Conservation (phyloP, 2,113 vertebrate genomes). For the Corydoras sp. region DNA sequence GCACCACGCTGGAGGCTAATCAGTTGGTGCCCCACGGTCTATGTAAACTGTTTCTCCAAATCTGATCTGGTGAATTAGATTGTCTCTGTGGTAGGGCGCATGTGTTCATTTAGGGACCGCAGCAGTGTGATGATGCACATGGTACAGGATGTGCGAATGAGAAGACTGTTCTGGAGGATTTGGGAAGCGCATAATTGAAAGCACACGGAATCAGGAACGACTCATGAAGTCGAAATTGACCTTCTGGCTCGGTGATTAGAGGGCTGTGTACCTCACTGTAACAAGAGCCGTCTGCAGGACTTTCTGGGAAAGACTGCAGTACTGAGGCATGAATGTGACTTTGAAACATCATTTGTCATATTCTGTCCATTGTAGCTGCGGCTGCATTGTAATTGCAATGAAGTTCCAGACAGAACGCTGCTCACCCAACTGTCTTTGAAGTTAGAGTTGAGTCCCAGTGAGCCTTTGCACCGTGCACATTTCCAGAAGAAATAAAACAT, state of each 20-base stretch:
- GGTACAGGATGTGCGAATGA: slow-evolving; percentile 23
- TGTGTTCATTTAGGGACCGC: slow-evolving; percentile 39
- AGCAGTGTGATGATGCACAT: slow-evolving; percentile 9
- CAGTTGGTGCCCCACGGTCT: slow-evolving; percentile 38
- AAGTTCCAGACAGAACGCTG: not conserved
- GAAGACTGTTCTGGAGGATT: slow-evolving; percentile 27
- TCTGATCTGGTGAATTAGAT: slow-evolving; percentile 34
- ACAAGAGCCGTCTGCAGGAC: slow-evolving; percentile 57
- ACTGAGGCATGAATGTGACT: slow-evolving; percentile 9
- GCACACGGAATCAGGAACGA: slow-evolving; percentile 48
- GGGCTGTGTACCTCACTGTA: slow-evolving; percentile 50
- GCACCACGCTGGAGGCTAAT: slow-evolving; percentile 43
- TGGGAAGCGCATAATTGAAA: slow-evolving; percentile 41
- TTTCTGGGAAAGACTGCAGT: slow-evolving; percentile 32
- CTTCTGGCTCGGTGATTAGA: slow-evolving; percentile 50
- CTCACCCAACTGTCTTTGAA: not conserved
- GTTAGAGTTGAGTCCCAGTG: slow-evolving; percentile 40
- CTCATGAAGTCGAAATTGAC: slow-evolving; percentile 53
- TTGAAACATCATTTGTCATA: slow-evolving; percentile 26
- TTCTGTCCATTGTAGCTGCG: slow-evolving; percentile 4
- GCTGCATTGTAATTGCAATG: not conserved
- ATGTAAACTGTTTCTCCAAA: slow-evolving; percentile 43
- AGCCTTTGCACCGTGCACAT: slow-evolving; percentile 44
- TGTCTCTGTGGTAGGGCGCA: slow-evolving; percentile 33
- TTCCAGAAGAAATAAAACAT: slow-evolving; percentile 50